Conservation (phyloP, 2,888 invertebrate species). For the Eudasyphora cyanicolor region DNA sequence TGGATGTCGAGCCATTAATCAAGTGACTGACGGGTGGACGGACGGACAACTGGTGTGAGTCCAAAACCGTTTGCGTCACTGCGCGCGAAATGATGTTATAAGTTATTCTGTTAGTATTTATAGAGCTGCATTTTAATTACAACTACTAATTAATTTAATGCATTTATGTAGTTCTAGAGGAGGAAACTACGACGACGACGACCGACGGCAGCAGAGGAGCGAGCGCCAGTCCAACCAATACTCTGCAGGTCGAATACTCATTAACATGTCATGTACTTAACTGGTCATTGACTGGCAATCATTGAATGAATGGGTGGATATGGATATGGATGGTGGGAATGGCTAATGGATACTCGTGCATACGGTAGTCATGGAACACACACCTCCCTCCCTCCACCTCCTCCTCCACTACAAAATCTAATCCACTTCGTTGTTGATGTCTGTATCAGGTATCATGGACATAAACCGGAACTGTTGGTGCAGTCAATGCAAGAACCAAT, state of each 20-base stretch:
- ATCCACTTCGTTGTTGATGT: too few species aligned
- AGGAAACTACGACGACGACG: neutral
- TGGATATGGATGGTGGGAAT: neutral
- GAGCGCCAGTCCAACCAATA: neutral
- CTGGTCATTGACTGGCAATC: constrained; percentile 49
- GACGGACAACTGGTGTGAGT: neutral
- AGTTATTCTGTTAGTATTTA: neutral
- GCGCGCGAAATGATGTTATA: neutral
- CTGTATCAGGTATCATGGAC: too few species aligned
- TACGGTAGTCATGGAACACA: too few species aligned
- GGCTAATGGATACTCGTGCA: neutral
- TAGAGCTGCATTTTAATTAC: constrained; percentile 15
- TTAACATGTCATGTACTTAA: constrained; percentile 38
- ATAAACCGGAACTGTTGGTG: neutral
- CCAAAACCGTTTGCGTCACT: neutral
- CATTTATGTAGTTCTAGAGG: constrained; percentile 43
- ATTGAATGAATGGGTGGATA: neutral
- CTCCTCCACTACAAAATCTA: too few species aligned
- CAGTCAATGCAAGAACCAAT: neutral
- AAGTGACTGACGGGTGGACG: neutral
- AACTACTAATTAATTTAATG: constrained; percentile 53
- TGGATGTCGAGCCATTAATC: neutral
- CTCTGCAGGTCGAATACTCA: neutral
- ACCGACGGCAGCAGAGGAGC: neutral
- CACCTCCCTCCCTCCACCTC: too few species aligned